Conservation (phyloP, 2,797 vertebrate species). For the Betta splendens region DNA sequence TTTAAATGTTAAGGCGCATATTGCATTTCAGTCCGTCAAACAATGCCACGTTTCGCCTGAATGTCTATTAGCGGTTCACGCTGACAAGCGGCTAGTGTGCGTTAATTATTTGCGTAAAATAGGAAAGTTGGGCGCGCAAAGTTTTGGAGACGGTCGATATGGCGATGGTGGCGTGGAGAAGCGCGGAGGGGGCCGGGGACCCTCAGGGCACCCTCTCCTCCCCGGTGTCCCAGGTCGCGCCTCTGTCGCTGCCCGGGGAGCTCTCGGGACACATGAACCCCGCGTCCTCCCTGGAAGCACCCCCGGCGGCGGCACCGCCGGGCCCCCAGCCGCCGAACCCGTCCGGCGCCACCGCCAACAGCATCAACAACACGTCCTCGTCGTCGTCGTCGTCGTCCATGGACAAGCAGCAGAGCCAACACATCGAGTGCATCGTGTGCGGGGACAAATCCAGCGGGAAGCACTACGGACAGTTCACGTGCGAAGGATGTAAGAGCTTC, state of each 20-base stretch:
- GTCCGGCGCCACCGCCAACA: conserved; percentile 79
- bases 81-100: conserved; percentile 12
- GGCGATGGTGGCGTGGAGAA: conserved; percentile 98
- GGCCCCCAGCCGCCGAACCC: conserved; percentile 85
- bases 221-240: conserved; percentile 87
- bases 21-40: conserved; percentile 15
- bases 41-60: conserved; percentile 39
- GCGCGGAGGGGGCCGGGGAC: conserved; percentile 91
- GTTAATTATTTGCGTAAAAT: conserved; percentile 38
- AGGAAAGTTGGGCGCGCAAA: conserved; percentile 61
- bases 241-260: conserved; percentile 74
- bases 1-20: not conserved
- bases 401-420: conserved; percentile 92
- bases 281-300: conserved; percentile 73
- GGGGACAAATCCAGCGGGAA: conserved; percentile 97
- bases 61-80: conserved; percentile 14
- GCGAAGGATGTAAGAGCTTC: conserved; percentile 98
- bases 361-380: conserved; percentile 60
- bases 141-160: conserved; percentile 85
- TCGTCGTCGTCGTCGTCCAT: conserved; percentile 78
- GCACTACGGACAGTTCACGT: conserved; percentile 97
- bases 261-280: conserved; percentile 74
- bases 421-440: conserved; percentile 96
- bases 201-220: conserved; percentile 88
- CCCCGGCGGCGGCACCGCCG: conserved; percentile 85